phyloP scores from a whole-genome alignment of 37 sponge, comb jelly and placozoan genomes.

The Cliona cf. orientalis region DNA sequence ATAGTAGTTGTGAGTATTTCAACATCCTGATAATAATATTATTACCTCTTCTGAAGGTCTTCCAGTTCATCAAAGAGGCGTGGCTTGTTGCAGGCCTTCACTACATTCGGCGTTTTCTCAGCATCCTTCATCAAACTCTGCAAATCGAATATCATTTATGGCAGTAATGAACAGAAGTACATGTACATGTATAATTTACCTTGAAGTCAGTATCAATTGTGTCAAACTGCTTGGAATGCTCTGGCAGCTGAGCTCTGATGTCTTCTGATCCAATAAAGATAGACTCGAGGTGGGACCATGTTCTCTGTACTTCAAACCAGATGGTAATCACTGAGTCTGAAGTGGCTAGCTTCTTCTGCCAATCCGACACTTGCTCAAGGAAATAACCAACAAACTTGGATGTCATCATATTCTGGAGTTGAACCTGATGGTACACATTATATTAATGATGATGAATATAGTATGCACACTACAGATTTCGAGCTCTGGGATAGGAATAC shows the following conservation, averaged over 20 bases:
- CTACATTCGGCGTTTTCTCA: constrained; percentile 94
- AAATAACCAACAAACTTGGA: constrained; percentile 98
- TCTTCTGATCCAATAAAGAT: constrained; percentile 99
- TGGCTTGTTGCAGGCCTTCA: constrained; percentile 87
- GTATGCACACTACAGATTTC: no score
- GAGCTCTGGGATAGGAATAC: no score
- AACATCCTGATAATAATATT: background rate
- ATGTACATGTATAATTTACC: constrained; percentile 33
- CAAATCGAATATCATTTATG: background rate
- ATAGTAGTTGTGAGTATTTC: no score
- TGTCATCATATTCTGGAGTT: constrained; percentile 98
- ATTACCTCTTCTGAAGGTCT: constrained; percentile 85
- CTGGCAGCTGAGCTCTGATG: constrained; percentile 95
- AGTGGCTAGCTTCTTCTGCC: constrained; percentile 98
- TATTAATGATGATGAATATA: no score
- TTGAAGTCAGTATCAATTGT: constrained; percentile 96
- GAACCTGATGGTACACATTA: constrained; percentile 74
- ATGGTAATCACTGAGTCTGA: constrained; percentile 96
- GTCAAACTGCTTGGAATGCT: constrained; percentile 96
- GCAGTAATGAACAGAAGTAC: background rate
- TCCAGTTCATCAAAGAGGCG: constrained; percentile 89
- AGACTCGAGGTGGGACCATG: constrained; percentile 99
- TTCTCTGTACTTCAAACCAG: constrained; percentile 99
- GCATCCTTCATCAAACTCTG: constrained; percentile 87
- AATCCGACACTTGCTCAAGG: constrained; percentile 92